These are phyloP conservation scores for Pachyseris speciosa DNA, from an alignment of 64 coral and sea anemone genomes.

Conservation along the genomic window DNA sequence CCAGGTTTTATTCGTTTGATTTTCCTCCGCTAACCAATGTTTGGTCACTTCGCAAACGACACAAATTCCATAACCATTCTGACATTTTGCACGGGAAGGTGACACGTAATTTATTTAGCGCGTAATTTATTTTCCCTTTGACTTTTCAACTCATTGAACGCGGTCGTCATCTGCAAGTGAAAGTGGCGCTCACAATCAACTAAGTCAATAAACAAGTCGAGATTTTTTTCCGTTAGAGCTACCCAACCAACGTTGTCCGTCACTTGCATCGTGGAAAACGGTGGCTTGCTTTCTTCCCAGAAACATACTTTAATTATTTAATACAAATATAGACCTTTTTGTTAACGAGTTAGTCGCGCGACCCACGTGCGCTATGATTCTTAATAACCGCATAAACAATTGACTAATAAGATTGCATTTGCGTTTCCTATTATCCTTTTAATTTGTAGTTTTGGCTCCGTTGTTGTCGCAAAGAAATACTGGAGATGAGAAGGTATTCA, in stretches of 20 bases:
- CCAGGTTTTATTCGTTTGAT: too few species aligned
- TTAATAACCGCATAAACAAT: slow-evolving; percentile 35
- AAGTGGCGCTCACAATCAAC: background rate
- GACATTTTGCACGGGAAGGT: background rate
- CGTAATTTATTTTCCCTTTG: too few species aligned
- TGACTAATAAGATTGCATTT: slow-evolving; percentile 20
- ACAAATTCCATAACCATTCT: too few species aligned
- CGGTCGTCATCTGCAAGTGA: background rate
- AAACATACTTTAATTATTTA: slow-evolving; percentile 18
- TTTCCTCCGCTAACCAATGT: too few species aligned
- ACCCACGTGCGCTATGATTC: background rate
- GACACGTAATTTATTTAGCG: background rate
- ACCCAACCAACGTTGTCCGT: background rate
- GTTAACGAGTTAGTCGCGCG: slow-evolving; percentile 10
- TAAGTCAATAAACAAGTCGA: background rate
- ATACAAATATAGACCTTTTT: background rate
- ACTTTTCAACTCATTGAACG: background rate
- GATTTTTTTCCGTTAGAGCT: background rate
- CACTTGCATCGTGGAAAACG: background rate
- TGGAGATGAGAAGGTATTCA: background rate
- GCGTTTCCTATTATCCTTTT: slow-evolving; percentile 16
- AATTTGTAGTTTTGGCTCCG: slow-evolving; percentile 5
- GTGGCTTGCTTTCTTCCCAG: background rate
- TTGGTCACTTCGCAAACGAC: too few species aligned
- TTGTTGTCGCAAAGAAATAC: background rate